Evolutionary conservation across 2,888 invertebrate species (phyloP).

Genomic region (Isoperla grammatica): DNA sequence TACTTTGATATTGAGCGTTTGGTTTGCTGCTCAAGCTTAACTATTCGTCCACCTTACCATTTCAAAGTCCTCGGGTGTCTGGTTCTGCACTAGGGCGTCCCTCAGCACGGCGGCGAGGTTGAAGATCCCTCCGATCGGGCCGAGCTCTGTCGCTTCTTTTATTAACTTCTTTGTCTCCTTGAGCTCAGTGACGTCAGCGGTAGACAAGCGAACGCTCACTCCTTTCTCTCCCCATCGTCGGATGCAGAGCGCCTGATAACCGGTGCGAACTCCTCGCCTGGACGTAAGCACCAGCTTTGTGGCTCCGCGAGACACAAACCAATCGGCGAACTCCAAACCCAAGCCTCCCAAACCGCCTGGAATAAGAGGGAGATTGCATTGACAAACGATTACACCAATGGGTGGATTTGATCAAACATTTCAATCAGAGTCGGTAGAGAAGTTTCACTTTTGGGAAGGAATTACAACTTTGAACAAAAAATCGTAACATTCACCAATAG

Average conservation of each 20-base stretch:
- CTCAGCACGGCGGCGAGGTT: constrained; percentile 90
- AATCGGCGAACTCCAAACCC: constrained; percentile 87
- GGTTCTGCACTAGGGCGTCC: constrained; percentile 85
- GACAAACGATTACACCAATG: no score
- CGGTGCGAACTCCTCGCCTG: constrained; percentile 81
- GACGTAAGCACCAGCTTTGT: constrained; percentile 79
- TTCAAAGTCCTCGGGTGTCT: constrained; percentile 71
- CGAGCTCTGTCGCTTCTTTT: constrained; percentile 55
- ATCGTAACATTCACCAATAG: no score
- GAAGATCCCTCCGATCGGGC: constrained; percentile 81
- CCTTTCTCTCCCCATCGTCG: constrained; percentile 60
- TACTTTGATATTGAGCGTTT: no score
- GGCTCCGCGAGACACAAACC: constrained; percentile 86
- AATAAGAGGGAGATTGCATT: no score
- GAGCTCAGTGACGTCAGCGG: constrained; percentile 55
- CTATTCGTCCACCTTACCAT: constrained; percentile 45
- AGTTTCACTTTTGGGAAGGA: no score
- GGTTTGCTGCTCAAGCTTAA: no score
- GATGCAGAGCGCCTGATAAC: constrained; percentile 86
- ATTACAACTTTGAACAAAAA: no score
- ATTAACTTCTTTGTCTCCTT: constrained; percentile 60
- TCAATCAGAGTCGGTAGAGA: no score
- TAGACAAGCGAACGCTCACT: constrained; percentile 58
- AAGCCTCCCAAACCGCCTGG: constrained; percentile 89
- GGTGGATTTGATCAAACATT: no score